Evolutionary conservation across 2,888 invertebrate species (phyloP), one percentile per base, ranked within the genome.

Genomic region (Asteroscopus sphinx): DNA sequence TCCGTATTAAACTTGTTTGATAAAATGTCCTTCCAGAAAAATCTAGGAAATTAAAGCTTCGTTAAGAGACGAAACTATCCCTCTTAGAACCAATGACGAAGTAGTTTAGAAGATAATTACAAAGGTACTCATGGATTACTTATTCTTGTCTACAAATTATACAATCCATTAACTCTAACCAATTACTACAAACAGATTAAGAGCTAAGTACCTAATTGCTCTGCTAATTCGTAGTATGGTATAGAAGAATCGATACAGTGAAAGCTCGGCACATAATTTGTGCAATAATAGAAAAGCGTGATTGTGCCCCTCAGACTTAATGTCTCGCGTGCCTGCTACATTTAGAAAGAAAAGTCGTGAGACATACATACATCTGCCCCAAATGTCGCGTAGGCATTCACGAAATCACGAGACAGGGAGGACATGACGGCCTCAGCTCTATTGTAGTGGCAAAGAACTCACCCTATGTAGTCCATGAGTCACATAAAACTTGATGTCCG

Each of bases 391-490:
- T 48, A 63, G 39, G 48, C 36, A 40, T 64, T 41, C 33, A 33
- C 16, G 35, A 41, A 56, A 69, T 41, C 33, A 33, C 16, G 35
- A 41, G 65, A 69, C 47, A 48, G 32, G 35, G 33, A 17, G 13
- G 51, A 48, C 37, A 53, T 46, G 32, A 41, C 37, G 49, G 51
- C 74, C 65, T 74, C 59, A 44, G 64, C 72, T 55, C n/a, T 54
- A 47, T 67, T 41, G 67, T 44, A 62, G 47, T 53, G 58, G 48
- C 69, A 58, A 65, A 58, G 59, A 73, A 61, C 69, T 45, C 36
- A 61, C 69, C 47, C 36, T 49, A 66, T 59, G 45, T 66, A 68
- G 75, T 45, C 56, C 66, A 67, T 73, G 74, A 74, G 52, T 77
- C 74, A 77, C 54, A 57, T 65, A 54, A 48, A 56, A 53, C 41